Percentiles rank a stretch among this genome's conserved stretches.
Evolutionary conservation across 2,797 vertebrate species (phyloP).

Genomic region (Amblyopsis hoosieri): DNA sequence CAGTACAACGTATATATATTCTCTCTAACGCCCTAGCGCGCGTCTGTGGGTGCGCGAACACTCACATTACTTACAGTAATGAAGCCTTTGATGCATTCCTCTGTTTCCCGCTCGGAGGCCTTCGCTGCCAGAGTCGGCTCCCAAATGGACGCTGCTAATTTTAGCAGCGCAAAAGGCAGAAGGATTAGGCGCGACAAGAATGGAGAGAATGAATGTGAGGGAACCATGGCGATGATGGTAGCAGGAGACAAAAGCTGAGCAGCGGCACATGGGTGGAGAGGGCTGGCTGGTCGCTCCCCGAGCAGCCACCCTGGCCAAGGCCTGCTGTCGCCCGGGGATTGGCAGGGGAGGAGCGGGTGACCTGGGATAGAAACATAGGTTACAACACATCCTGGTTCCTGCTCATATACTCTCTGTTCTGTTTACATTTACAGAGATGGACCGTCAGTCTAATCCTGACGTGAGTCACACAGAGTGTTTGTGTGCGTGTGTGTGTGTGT

Average conservation of each 20-base stretch:
- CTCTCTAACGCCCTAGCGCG: neutral
- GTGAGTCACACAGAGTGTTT: neutral
- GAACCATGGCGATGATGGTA: neutral
- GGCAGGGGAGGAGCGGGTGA: neutral
- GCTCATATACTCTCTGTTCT: neutral
- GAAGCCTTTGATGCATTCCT: slow-evolving; percentile 71
- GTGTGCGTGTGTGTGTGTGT: neutral
- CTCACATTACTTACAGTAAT: slow-evolving; percentile 65
- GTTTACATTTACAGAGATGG: neutral
- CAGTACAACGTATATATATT: neutral
- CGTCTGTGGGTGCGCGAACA: slow-evolving; percentile 16
- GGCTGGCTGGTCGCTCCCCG: neutral
- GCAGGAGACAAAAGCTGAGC: neutral
- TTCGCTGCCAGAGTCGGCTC: slow-evolving; percentile 55
- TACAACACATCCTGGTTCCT: neutral
- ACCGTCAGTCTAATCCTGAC: neutral
- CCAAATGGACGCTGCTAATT: slow-evolving; percentile 72
- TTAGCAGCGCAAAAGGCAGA: slow-evolving; percentile 55
- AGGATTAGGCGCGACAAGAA: slow-evolving; percentile 3
- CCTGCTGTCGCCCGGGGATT: neutral
- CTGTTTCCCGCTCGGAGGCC: slow-evolving; percentile 61
- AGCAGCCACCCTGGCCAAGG: neutral
- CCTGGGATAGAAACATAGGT: neutral
- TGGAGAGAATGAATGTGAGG: slow-evolving; percentile 16
- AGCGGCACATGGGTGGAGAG: neutral